Percentiles rank a stretch among this genome's conserved stretches.
phyloP scores from a whole-genome alignment of 1,140 invertebrate species.

The Trichomalopsis sarcophagae region DNA sequence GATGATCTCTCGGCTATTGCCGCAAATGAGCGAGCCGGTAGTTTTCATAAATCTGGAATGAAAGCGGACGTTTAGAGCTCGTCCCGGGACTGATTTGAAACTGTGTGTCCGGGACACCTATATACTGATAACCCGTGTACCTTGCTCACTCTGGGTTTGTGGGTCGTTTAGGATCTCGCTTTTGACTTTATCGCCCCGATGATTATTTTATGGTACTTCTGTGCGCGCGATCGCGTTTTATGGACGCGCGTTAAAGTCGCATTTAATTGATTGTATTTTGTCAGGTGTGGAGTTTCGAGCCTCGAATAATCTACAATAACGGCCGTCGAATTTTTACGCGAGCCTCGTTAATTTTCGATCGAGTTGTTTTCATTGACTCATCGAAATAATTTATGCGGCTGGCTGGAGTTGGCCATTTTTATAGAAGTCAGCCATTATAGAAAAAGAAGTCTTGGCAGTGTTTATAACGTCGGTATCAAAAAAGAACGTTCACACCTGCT shows the following conservation, averaged over 20 bases:
- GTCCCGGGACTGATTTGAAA: neutral
- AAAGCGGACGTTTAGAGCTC: neutral
- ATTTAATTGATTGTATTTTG: constrained; percentile 1
- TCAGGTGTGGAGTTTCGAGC: neutral
- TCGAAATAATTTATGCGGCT: neutral
- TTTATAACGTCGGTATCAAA: too few relatives aligned
- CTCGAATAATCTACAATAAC: neutral
- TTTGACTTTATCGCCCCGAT: constrained; percentile 26
- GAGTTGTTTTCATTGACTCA: neutral
- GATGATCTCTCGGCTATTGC: constrained; percentile 64
- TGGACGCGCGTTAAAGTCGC: neutral
- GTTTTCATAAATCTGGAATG: constrained; percentile 44
- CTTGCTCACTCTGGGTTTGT: neutral
- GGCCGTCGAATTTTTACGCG: neutral
- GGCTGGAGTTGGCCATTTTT: too few relatives aligned
- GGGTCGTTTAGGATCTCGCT: neutral
- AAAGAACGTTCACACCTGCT: too few relatives aligned
- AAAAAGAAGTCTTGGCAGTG: too few relatives aligned
- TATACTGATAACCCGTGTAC: neutral
- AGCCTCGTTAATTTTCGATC: neutral
- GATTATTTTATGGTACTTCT: neutral
- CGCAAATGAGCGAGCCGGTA: constrained; percentile 52
- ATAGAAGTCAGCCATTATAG: too few relatives aligned
- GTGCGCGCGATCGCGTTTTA: neutral
- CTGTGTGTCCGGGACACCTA: neutral